Base-by-base conservation (phyloP, 2,888 invertebrate species). In the Diogma glabrata region DNA sequence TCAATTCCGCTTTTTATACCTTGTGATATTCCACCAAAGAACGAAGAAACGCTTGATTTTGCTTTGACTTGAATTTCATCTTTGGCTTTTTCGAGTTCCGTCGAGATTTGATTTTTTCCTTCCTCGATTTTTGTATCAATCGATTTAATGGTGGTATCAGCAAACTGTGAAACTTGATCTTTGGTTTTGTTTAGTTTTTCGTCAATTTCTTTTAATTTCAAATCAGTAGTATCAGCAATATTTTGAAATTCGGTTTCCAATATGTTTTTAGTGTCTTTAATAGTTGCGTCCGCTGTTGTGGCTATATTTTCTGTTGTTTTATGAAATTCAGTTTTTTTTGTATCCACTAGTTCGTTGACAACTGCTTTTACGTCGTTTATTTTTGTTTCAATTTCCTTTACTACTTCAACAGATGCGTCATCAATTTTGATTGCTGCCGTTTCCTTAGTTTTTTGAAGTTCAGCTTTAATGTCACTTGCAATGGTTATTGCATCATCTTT, bases 1-100 rank as follows among this genome's bases (percentile, higher is more conserved):
- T 55, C 55, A 10, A 53, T 23, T 3, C 52, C 47, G 2, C 51
- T 43, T 14, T 51, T 50, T 14, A 55, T 51, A 16, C 47, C 54
- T 26, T 55, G 54, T 2, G 53, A 50, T 9, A 55, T 38, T 24
- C 50, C 53, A 24, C 53, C 51, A 10, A 56, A 49, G 22, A 56
- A 50, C 8, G 56, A 52, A 26, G 50, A 36, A 14, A 56, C 53
- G 3, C 54, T 55, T n/a, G 52, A 46, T 24, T 50, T 51, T 14
- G 49, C 26, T 33, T 48, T 48, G 4, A 33, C 48, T 33, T 48
- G 48, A 8, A 48, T 48, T 33, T 48, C 48, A 5, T 48, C 48
- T 48, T 43, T 43, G 8, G 47, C 46, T 12, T 50, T 20, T 30
- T 53, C 54, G 16, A 47, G 22, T 20, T 26, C 47, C 19, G 48